These are phyloP conservation scores for Drosophila pseudoobscura DNA, from an alignment of 1,140 invertebrate species.

Conservation along the genomic window DNA sequence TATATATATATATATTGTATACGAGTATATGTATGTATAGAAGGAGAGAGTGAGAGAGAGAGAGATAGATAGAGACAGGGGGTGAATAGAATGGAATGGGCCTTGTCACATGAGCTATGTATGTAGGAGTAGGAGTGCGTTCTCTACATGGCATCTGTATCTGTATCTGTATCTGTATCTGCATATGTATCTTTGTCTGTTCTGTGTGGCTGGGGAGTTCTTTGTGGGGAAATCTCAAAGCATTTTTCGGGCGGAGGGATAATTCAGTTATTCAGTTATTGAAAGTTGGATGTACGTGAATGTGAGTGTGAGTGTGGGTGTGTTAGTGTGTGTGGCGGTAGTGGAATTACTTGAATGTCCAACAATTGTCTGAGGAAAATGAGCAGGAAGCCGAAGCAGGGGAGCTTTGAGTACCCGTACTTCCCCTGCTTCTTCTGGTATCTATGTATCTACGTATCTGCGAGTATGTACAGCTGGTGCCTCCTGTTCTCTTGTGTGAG, in stretches of 20 bases:
- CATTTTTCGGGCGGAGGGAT: constrained; percentile 42
- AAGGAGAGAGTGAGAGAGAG: constrained; percentile 5
- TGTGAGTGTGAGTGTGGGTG: constrained; percentile 13
- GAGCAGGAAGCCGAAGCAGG: background rate
- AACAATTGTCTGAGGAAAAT: constrained; percentile 22
- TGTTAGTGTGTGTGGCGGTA: background rate
- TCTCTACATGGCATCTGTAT: constrained; percentile 29
- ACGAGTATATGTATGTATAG: constrained; percentile 12
- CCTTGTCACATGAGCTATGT: constrained; percentile 12
- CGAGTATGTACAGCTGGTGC: constrained; percentile 1
- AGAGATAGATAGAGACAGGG: constrained; percentile 3
- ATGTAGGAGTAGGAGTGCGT: constrained; percentile 14
- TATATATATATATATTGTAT: constrained; percentile 13
- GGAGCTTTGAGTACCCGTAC: constrained; percentile 8
- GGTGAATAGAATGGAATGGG: constrained; percentile 27
- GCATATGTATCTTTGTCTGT: constrained; percentile 15
- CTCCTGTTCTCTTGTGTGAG: constrained; percentile 1
- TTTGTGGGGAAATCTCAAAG: constrained; percentile 24
- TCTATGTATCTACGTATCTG: no score
- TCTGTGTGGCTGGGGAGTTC: constrained; percentile 26
- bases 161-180: constrained; percentile 16
- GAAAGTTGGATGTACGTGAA: constrained; percentile 9
- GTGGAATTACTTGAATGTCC: constrained; percentile 38
- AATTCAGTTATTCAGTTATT: constrained; percentile 50
- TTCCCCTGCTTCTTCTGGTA: constrained; percentile 15